Base-by-base conservation (phyloP, 2,113 vertebrate species). In the Noctilio leporinus region DNA sequence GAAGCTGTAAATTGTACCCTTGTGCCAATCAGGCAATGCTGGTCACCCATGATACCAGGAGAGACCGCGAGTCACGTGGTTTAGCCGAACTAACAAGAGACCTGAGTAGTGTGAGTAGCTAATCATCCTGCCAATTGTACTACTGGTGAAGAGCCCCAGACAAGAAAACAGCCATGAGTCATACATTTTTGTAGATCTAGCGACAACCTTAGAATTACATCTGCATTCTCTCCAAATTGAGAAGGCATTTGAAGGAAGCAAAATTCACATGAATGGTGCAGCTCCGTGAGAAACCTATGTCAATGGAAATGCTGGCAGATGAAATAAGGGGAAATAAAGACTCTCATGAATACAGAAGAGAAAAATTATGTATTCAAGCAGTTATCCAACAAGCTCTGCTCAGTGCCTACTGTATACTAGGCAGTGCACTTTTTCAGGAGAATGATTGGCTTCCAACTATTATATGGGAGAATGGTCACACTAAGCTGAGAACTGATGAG, bases 211-310 rank as follows among this genome's bases (percentile, higher is more conserved):
- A 77, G 51, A 93, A 91, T 94, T 85, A 35, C 45, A 45, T 9
- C 80, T 64, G 69, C 49, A 75, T 80, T 93, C 69, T 81, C 64
- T 86, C 73, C 86, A 95, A 78, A 73, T 67, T 91, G 64, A 92
- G 94, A 72, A 94, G 87, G 86, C 45, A 62, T 45, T 95, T 89
- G 65, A 91, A 91, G 82, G 77, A 95, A 72, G 87, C 47, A 83
- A 91, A 86, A 86, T 86, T 85, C 75, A 49, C 64, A 81, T 93
- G 30, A 93, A 77, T 26, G 91, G 51, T 38, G 20, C 62, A 59
- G 81, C 55, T 92, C 67, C 30, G 22, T 95, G 62, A 92, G 87
- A 93, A 96, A 76, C 38, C 28, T 43, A 93, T 89, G 78, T 92
- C 81, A 78, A 47, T 76, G 85, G 73, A 59, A 88, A 92, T 64